A percentile compares a stretch with the other conserved stretches of the same genome.
These are phyloP conservation scores for Bombyx huttoni DNA, from an alignment of 2,888 invertebrate species.

Conservation along the genomic window DNA sequence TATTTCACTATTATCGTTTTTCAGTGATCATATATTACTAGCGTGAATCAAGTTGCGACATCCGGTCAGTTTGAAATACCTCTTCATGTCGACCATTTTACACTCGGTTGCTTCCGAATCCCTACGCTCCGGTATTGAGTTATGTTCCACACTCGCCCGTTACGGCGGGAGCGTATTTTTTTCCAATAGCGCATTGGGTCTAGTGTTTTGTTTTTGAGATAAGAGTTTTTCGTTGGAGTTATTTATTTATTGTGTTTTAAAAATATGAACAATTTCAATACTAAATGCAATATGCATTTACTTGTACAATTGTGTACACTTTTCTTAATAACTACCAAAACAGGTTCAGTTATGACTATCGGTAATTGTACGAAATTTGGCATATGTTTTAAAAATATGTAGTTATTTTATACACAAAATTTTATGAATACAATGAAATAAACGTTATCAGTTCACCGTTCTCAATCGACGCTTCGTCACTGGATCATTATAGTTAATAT, in stretches of 20 bases:
- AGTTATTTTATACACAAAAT: no score
- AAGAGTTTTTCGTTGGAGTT: constrained; percentile 3
- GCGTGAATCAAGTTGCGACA: constrained; percentile 11
- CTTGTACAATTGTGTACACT: no score
- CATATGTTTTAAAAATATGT: no score
- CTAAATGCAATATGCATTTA: neutral
- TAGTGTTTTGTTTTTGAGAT: constrained; percentile 15
- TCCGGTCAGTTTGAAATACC: constrained; percentile 60
- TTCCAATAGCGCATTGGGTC: constrained; percentile 17
- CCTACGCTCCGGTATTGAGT: constrained; percentile 52
- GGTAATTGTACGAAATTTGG: no score
- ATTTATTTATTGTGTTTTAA: neutral
- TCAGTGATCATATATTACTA: neutral
- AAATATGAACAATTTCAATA: neutral
- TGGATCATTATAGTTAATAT: no score
- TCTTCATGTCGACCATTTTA: constrained; percentile 59
- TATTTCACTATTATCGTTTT: neutral
- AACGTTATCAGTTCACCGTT: no score
- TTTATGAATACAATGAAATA: no score
- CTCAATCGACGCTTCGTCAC: no score
- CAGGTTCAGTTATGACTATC: no score
- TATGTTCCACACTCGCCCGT: constrained; percentile 47
- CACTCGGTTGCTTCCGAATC: constrained; percentile 52
- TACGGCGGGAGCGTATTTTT: constrained; percentile 27
- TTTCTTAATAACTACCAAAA: no score